Evolutionary conservation across 2,888 invertebrate genomes (phyloP).

Genomic region (Amiota mariae): DNA sequence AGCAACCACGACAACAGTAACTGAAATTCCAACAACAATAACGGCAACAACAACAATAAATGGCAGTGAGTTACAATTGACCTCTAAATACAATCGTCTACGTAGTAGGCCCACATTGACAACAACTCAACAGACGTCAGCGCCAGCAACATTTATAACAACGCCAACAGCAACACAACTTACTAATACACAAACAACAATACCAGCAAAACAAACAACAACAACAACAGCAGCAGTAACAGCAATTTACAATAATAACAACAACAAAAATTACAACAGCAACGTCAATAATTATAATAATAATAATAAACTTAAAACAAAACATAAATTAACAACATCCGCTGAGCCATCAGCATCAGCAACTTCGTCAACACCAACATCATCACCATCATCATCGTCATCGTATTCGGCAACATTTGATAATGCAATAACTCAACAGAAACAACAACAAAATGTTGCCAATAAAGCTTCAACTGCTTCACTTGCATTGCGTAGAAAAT

Average conservation of each 20-base stretch:
- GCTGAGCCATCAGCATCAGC: conserved; percentile 46
- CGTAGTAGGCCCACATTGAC: conserved; percentile 54
- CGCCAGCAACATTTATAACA: conserved; percentile 38
- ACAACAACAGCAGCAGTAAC: conserved; percentile 9
- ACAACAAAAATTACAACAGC: conserved; percentile 37
- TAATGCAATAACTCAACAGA: conserved; percentile 46
- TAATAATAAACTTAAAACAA: conserved; percentile 47
- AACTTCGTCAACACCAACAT: conserved; percentile 17
- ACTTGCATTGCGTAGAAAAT: conserved; percentile 61
- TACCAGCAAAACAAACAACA: conserved; percentile 27
- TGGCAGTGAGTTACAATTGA: conserved; percentile 41
- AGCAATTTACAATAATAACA: not conserved
- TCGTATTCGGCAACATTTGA: conserved; percentile 17
- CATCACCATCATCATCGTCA: conserved; percentile 14
- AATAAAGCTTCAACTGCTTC: conserved; percentile 31
- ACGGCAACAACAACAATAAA: conserved; percentile 57
- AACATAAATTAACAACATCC: conserved; percentile 46
- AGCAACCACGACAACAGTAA: conserved; percentile 39
- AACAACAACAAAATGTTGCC: conserved; percentile 43
- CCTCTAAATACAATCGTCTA: conserved; percentile 61
- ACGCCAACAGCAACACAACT: conserved; percentile 24
- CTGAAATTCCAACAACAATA: conserved; percentile 21
- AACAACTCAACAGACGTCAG: conserved; percentile 40
- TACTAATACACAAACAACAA: conserved; percentile 41
- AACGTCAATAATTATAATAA: conserved; percentile 34